Percentiles rank a stretch among this genome's conserved stretches.
Conservation (phyloP, 2,797 vertebrate species). For the Rhincodon typus region DNA sequence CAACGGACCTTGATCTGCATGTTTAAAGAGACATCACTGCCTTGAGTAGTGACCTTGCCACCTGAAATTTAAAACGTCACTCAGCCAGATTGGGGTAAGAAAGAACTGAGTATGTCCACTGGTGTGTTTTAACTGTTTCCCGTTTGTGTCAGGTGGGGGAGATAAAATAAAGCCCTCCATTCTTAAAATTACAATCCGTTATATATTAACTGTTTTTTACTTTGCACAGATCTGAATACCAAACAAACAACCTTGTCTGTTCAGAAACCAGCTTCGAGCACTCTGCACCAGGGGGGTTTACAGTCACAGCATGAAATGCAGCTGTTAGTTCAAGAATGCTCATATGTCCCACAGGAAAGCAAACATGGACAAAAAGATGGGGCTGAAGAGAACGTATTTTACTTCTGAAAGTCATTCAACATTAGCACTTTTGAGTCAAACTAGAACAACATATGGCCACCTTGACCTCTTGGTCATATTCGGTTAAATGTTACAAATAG, state of each 20-base stretch:
- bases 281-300: constrained; percentile 45
- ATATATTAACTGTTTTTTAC: neutral
- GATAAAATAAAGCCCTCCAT: neutral
- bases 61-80: no score
- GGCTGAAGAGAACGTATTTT: constrained; percentile 64
- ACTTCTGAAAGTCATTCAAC: constrained; percentile 53
- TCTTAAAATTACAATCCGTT: neutral
- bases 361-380: constrained; percentile 60
- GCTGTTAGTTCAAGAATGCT: constrained; percentile 49
- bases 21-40: neutral
- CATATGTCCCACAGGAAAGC: constrained; percentile 55
- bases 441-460: constrained; percentile 29
- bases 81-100: neutral
- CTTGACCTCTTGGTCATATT: constrained; percentile 31
- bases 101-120: neutral
- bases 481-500: constrained; percentile 27
- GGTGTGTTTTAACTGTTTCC: neutral
- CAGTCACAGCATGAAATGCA: constrained; percentile 44
- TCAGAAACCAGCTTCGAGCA: constrained; percentile 20
- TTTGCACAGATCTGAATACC: constrained; percentile 59
- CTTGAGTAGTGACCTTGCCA: neutral
- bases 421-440: constrained; percentile 32
- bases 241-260: constrained; percentile 49
- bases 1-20: neutral
- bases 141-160: neutral